Evolutionary conservation across 2,888 invertebrate genomes (phyloP), one percentile per base, ranked within the genome.

Genomic region (Hydropsyche betteni): DNA sequence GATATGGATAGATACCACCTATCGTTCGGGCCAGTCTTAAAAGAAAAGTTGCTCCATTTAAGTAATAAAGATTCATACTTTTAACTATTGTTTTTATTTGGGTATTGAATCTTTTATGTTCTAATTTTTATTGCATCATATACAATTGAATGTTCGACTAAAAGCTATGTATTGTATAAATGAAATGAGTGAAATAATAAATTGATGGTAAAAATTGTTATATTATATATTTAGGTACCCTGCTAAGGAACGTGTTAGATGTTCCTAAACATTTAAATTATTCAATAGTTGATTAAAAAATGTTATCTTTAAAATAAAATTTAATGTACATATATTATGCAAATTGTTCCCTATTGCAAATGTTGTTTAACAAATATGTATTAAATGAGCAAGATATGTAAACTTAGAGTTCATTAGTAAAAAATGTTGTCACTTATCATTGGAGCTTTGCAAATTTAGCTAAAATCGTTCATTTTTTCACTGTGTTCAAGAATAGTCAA

Each of bases 251-350:
- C 58, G 8, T 58, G 4, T 16, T 58, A 58, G 58, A 58, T 58
- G 58, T 58, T 58, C 58, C 16, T 24, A 58, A 58, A 58, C 14
- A 44, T 58, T 58, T 58, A 58, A 24, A 58, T 58, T 58, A 58
- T 58, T 24, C 58, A 58, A 24, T 58, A 58, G 58, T 8, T 16
- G 14, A 58, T 16, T 58, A 24, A 14, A 53, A 58, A 58, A 58
- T 58, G 24, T 58, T 58, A 58, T 16, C 58, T 58, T 24, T 58
- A 58, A 58, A 58, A 16, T 58, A 16, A 8, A 58, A 14, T 58
- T 58, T 58, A 58, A 58, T 58, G 58, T 58, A 58, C 14, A 58
- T 14, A 58, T 58, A 58, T 24, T 58, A 58, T 58, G 58, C 58
- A 58, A 58, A 58, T 58, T 58, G 58, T 58, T 58, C 58, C 58